phyloP scores from a whole-genome alignment of 2,113 vertebrate species.

The Bufo bufo region DNA sequence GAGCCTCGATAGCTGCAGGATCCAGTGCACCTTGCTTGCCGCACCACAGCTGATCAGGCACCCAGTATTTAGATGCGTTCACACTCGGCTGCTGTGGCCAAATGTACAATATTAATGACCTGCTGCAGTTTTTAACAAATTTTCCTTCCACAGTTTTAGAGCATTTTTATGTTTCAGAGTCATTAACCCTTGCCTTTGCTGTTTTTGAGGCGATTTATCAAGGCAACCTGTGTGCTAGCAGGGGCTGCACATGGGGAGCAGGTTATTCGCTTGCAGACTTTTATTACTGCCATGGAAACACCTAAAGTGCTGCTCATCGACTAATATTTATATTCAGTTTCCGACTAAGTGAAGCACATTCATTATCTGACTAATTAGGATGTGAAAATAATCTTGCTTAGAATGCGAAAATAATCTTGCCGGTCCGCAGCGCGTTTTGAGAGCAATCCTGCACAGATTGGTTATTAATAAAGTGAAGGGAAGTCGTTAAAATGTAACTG shows the following conservation, averaged over 20 bases:
- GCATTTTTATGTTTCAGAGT: too few relatives aligned
- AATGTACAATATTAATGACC: too few relatives aligned
- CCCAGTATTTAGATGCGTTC: neutral
- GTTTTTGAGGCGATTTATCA: too few relatives aligned
- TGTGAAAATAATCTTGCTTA: neutral
- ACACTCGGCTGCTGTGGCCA: neutral
- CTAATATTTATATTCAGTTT: constrained; percentile 24
- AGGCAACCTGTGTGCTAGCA: too few relatives aligned
- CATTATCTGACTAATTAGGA: constrained; percentile 29
- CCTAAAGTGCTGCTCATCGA: neutral
- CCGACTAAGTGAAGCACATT: neutral
- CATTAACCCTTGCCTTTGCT: too few relatives aligned
- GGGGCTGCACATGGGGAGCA: too few relatives aligned
- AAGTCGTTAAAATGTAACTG: too few relatives aligned
- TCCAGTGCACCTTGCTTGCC: neutral
- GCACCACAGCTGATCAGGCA: neutral
- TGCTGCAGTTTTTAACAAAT: too few relatives aligned
- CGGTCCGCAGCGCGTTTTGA: neutral
- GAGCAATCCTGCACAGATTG: neutral
- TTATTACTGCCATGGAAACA: constrained; percentile 42
- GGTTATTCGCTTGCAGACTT: neutral
- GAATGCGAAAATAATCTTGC: neutral
- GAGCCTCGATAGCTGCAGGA: neutral
- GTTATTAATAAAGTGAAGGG: neutral
- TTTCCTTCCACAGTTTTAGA: too few relatives aligned